Conservation (phyloP, 2,888 invertebrate genomes). For the Acrobeloides nanus region DNA sequence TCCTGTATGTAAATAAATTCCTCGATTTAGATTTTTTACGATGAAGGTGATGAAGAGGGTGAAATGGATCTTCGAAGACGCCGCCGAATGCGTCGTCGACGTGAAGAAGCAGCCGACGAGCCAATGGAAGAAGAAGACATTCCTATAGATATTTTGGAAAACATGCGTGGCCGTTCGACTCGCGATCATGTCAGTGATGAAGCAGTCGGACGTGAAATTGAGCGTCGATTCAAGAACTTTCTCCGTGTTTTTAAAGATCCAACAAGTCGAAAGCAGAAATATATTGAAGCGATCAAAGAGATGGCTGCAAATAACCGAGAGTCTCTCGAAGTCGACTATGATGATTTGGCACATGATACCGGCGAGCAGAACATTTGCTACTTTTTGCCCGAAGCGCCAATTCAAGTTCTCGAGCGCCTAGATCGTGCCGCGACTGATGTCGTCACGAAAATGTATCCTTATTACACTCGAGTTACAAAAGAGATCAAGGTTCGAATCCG, state of each 20-base stretch:
- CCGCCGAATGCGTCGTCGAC: constrained; percentile 13
- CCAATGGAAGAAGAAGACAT: constrained; percentile 59
- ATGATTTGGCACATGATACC: constrained; percentile 69
- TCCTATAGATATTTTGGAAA: constrained; percentile 86
- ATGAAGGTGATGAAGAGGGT: constrained; percentile 35
- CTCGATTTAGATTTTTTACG: constrained; percentile 36
- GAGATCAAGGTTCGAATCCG: constrained; percentile 84
- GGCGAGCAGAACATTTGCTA: constrained; percentile 88
- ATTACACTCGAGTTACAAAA: constrained; percentile 83
- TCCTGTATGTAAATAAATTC: constrained; percentile 1
- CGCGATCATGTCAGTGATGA: constrained; percentile 94
- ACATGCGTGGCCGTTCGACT: constrained; percentile 82
- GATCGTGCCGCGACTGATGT: constrained; percentile 62
- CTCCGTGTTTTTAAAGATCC: constrained; percentile 37
- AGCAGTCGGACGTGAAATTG: constrained; percentile 88
- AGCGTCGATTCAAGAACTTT: constrained; percentile 64
- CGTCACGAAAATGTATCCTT: constrained; percentile 85
- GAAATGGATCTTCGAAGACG: constrained; percentile 13
- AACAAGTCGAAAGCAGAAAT: constrained; percentile 31
- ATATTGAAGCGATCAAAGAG: constrained; percentile 39
- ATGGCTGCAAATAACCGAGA: constrained; percentile 61
- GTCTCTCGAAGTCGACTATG: constrained; percentile 85
- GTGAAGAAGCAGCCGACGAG: constrained; percentile 22
- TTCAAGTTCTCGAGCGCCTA: constrained; percentile 41
- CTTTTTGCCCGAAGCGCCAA: constrained; percentile 90